Percentiles rank a stretch among this genome's conserved stretches.
Evolutionary conservation across 2,113 vertebrate species (phyloP).

Genomic region (Hippocampus mohnikei): DNA sequence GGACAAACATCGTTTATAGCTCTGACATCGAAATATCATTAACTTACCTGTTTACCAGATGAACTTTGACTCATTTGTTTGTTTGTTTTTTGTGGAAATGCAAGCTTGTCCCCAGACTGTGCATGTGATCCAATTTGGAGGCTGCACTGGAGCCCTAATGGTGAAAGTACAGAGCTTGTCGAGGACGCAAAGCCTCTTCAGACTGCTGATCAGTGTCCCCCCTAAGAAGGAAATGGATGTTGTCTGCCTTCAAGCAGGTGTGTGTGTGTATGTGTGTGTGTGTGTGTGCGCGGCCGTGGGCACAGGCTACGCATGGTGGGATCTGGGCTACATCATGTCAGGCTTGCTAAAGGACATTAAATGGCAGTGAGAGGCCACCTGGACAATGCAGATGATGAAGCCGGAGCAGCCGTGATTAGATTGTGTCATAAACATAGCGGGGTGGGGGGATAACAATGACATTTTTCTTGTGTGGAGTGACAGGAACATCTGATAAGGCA

Average conservation of each 20-base stretch:
- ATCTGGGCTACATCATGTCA: constrained; percentile 54
- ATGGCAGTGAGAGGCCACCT: constrained; percentile 57
- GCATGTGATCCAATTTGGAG: constrained; percentile 40
- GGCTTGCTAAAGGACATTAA: constrained; percentile 51
- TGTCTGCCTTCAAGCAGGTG: constrained; percentile 1
- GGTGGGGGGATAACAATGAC: constrained; percentile 39
- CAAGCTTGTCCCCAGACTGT: constrained; percentile 33
- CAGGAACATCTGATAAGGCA: constrained; percentile 58
- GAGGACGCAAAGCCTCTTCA: constrained; percentile 32
- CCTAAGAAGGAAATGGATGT: constrained; percentile 14
- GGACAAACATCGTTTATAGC: neutral
- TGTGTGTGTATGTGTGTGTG: constrained; percentile 5
- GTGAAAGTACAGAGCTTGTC: constrained; percentile 38
- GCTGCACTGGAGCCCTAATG: constrained; percentile 37
- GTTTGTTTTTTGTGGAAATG: constrained; percentile 12
- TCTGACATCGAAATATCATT: neutral
- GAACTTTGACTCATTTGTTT: constrained; percentile 27
- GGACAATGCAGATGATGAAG: constrained; percentile 51
- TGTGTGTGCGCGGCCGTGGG: neutral
- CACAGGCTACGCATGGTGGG: constrained; percentile 21
- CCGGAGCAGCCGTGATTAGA: constrained; percentile 57
- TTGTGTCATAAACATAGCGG: constrained; percentile 39
- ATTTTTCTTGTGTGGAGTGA: constrained; percentile 56
- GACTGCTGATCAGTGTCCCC: constrained; percentile 31
- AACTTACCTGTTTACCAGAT: constrained; percentile 20